Evolutionary conservation across 2,113 vertebrate genomes (phyloP).

Genomic region (Puntigrus tetrazona): DNA sequence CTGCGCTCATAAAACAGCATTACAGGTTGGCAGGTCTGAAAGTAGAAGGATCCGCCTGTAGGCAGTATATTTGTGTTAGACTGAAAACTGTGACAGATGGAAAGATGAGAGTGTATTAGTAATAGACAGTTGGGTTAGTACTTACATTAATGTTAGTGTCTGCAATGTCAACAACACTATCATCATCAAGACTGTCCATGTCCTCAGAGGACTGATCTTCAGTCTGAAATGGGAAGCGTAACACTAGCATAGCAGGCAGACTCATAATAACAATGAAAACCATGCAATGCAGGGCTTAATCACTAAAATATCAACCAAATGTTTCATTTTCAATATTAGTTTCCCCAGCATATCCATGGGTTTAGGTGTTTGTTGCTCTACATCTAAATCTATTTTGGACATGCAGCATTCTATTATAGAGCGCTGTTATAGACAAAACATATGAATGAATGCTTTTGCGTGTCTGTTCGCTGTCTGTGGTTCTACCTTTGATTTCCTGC

Average conservation of each 20-base stretch:
- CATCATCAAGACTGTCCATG: slow-evolving; percentile 69
- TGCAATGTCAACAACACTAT: slow-evolving; percentile 62
- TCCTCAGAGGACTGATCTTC: slow-evolving; percentile 64
- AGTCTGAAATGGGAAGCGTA: slow-evolving; percentile 72
- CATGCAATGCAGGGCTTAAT: slow-evolving; percentile 48
- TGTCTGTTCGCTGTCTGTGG: not conserved
- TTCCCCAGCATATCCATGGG: not conserved
- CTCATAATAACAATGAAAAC: slow-evolving; percentile 32
- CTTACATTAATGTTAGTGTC: slow-evolving; percentile 69
- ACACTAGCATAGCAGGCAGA: slow-evolving; percentile 65
- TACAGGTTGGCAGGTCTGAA: too few relatives aligned
- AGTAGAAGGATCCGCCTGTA: not conserved
- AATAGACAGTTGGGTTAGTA: slow-evolving; percentile 59
- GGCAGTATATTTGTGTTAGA: not conserved
- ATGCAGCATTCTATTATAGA: slow-evolving; percentile 24
- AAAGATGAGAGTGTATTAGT: slow-evolving; percentile 27
- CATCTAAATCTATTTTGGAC: not conserved
- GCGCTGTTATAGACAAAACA: not conserved
- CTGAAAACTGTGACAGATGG: not conserved
- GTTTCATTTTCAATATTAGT: not conserved
- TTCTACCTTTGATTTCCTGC: slow-evolving; percentile 84
- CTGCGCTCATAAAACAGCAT: too few relatives aligned
- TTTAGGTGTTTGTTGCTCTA: not conserved
- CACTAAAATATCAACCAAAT: not conserved
- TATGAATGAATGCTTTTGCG: not conserved